Conservation (phyloP, 2,113 vertebrate genomes). For the Neopipo cinnamomea region DNA sequence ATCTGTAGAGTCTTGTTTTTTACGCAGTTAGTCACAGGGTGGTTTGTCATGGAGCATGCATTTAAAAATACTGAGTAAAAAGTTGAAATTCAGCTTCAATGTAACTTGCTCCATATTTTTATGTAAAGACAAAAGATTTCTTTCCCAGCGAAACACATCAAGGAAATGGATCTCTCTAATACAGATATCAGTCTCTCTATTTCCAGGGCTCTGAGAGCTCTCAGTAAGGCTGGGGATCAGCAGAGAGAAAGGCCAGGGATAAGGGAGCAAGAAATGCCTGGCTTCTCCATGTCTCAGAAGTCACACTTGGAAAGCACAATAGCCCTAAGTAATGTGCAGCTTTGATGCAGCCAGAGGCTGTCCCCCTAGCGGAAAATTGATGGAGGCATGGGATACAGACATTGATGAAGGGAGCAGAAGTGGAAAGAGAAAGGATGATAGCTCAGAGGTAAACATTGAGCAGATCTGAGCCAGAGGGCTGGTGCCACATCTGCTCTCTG, state of each 20-base stretch:
- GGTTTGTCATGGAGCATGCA: conserved; percentile 4
- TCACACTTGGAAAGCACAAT: conserved; percentile 18
- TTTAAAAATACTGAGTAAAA: background rate
- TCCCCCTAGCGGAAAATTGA: background rate
- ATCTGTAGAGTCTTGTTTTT: conserved; percentile 36
- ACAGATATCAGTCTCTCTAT: background rate
- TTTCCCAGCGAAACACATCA: background rate
- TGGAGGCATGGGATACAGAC: background rate
- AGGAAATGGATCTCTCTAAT: background rate
- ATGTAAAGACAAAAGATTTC: background rate
- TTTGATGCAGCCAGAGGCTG: background rate
- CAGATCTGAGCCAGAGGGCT: background rate
- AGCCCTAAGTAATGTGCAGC: background rate
- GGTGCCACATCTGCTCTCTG: background rate
- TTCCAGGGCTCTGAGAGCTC: background rate
- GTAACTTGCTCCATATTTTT: background rate
- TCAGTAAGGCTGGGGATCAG: background rate
- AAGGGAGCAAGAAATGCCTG: background rate
- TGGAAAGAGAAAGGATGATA: background rate
- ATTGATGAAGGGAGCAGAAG: background rate
- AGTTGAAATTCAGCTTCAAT: conserved; percentile 1
- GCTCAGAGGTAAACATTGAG: background rate
- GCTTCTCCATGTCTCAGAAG: background rate
- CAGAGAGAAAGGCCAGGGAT: background rate
- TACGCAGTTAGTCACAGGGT: background rate